A percentile compares a stretch with the other conserved stretches of the same genome.
phyloP scores from a whole-genome alignment of 2,113 vertebrate species.

The Ginglymostoma cirratum region DNA sequence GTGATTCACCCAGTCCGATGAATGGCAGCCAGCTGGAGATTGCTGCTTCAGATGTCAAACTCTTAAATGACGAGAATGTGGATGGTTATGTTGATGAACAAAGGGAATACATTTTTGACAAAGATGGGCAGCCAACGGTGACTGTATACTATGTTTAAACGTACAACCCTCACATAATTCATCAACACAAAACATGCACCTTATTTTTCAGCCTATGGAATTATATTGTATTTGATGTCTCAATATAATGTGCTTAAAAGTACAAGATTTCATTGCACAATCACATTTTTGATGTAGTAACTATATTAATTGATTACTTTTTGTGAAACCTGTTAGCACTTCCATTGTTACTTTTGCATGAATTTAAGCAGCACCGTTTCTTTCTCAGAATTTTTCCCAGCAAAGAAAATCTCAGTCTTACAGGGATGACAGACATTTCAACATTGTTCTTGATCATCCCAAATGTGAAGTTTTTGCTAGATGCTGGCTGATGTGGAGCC shows the following conservation, averaged over 20 bases:
- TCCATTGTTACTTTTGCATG: constrained; percentile 15
- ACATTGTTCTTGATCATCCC: not conserved
- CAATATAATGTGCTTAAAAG: not conserved
- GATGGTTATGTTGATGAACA: not conserved
- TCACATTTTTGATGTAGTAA: not conserved
- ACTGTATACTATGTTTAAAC: constrained; percentile 19
- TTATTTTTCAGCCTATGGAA: constrained; percentile 5
- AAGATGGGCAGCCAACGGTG: not conserved
- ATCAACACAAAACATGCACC: constrained; percentile 21
- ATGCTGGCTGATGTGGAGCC: not conserved
- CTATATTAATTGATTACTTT: constrained; percentile 1
- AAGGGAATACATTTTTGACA: not conserved
- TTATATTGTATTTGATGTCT: not conserved
- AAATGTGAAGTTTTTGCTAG: not conserved
- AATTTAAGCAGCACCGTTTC: not conserved
- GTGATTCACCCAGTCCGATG: constrained; percentile 65
- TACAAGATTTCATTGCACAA: not conserved
- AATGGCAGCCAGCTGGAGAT: constrained; percentile 12
- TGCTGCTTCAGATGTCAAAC: not conserved
- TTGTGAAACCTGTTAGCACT: not conserved
- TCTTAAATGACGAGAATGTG: not conserved
- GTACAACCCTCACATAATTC: not conserved
- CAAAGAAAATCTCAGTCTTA: not conserved
- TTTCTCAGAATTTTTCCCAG: not conserved
- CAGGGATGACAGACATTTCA: not conserved